Base-by-base conservation (phyloP, 2,888 invertebrate genomes). In the Capitulum mitella region DNA sequence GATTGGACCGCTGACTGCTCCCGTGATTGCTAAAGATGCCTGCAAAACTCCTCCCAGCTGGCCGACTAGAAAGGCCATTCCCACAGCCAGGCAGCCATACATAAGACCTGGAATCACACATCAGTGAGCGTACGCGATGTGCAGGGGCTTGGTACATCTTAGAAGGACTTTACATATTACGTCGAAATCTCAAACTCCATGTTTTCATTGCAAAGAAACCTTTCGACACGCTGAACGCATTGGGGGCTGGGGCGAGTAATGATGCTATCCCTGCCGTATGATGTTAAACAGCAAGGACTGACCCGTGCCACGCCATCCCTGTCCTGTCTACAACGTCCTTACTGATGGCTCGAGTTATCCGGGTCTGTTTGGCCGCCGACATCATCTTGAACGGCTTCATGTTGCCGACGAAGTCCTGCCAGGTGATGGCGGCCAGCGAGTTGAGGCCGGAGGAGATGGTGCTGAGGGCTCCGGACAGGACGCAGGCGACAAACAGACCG, bases 381-480 rank as follows among this genome's bases (percentile, higher is more conserved):
- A 81, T 82, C 6, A 51, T 80, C n/a, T 80, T 29, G 75, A 83
- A 79, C 29, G 22, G 10, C 0, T 70, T 32, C 29, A 78, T 10
- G 29, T 78, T 34, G 0, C 91, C 90, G 10, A 94, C 87, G 84
- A 95, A 95, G 86, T 95, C 95, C 84, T 95, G 94, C 90, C 93
- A 95, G 16, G 93, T 91, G 0, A 94, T 94, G 0, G 94, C 94
- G 0, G 94, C 92, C 81, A 94, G 85, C 0, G 94, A 94, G 86
- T 94, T 94, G 74, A 94, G 88, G 85, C 92, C 40, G 5, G 79
- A 79, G 19, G 79, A 79, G 22, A 79, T 51, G 3, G 78, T 51
- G 46, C 79, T 94, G 78, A 97, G 88, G 40, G 96, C 95, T 0
- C 96, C 95, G 86, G 96, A 96, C 86, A 97, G 97, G 22, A 97